phyloP scores from a whole-genome alignment of 2,797 vertebrate species.

The Okamejei kenojei region DNA sequence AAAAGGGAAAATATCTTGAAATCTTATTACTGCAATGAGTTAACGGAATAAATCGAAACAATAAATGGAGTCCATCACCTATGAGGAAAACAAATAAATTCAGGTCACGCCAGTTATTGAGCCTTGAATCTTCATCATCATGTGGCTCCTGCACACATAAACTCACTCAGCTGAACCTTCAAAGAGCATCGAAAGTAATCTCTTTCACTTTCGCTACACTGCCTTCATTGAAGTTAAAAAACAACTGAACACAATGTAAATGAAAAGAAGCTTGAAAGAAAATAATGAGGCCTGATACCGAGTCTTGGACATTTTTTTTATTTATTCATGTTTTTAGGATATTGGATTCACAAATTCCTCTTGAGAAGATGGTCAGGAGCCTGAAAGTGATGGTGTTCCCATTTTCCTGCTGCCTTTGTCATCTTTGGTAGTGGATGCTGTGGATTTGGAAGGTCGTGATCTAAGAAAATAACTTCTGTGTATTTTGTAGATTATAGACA shows the following conservation, averaged over 20 bases:
- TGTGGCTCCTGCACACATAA: neutral
- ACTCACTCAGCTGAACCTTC: neutral
- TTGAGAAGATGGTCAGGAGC: too few species aligned
- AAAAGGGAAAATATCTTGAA: neutral
- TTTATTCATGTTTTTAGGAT: too few species aligned
- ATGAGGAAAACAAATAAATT: constrained; percentile 1
- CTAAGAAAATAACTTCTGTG: too few species aligned
- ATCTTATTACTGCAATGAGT: neutral
- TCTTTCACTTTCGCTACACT: neutral
- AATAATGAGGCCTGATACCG: neutral
- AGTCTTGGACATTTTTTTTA: neutral
- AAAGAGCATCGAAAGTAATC: neutral
- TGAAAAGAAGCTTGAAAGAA: neutral
- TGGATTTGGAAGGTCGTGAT: too few species aligned
- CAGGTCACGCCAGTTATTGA: neutral
- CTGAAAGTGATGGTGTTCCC: too few species aligned
- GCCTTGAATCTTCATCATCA: neutral
- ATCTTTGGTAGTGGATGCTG: too few species aligned
- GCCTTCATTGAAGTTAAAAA: neutral
- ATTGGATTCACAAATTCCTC: too few species aligned
- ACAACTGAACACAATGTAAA: neutral
- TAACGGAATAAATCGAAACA: neutral
- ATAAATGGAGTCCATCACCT: neutral
- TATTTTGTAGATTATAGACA: too few species aligned
- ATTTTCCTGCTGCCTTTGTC: too few species aligned